These are phyloP conservation scores for Ophiothrix spiculata DNA, from an alignment of 35 echinoderm and acorn worm species.

Conservation along the genomic window DNA sequence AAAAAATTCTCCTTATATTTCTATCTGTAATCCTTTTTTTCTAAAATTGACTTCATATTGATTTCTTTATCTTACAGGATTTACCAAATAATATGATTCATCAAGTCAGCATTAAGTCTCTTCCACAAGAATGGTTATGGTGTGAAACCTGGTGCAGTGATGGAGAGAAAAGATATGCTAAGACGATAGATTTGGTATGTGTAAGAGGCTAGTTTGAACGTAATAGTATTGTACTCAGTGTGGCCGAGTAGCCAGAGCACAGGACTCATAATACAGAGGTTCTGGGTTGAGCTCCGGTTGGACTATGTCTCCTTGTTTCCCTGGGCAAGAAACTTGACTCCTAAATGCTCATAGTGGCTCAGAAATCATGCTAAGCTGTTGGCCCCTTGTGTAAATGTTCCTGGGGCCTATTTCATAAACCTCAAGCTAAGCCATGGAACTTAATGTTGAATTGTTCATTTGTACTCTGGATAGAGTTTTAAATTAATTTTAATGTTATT, in stretches of 20 bases:
- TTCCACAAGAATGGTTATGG: slow-evolving; percentile 98
- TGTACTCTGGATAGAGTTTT: too few species aligned
- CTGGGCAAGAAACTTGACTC: too few species aligned
- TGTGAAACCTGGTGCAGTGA: slow-evolving; percentile 98
- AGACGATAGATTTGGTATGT: slow-evolving; percentile 99
- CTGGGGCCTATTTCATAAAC: too few species aligned
- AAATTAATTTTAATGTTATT: too few species aligned
- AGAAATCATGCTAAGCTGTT: too few species aligned
- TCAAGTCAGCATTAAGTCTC: slow-evolving; percentile 80
- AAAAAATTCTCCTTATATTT: too few species aligned
- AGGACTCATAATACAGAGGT: too few species aligned
- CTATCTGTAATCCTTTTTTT: neutral
- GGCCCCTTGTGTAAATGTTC: too few species aligned
- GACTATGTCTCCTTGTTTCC: too few species aligned
- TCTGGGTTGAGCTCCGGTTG: too few species aligned
- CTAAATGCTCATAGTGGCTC: neutral
- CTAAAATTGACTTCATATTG: neutral
- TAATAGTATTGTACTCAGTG: neutral
- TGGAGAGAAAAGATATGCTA: slow-evolving; percentile 55
- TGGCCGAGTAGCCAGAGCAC: neutral
- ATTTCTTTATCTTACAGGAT: slow-evolving; percentile 47
- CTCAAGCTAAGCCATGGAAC: too few species aligned
- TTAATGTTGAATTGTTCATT: too few species aligned
- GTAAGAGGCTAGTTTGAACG: neutral
- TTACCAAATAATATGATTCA: slow-evolving; percentile 99